Percentiles rank a stretch among this genome's conserved stretches.
Evolutionary conservation across 2,113 vertebrate genomes (phyloP).

Genomic region (Passer domesticus): DNA sequence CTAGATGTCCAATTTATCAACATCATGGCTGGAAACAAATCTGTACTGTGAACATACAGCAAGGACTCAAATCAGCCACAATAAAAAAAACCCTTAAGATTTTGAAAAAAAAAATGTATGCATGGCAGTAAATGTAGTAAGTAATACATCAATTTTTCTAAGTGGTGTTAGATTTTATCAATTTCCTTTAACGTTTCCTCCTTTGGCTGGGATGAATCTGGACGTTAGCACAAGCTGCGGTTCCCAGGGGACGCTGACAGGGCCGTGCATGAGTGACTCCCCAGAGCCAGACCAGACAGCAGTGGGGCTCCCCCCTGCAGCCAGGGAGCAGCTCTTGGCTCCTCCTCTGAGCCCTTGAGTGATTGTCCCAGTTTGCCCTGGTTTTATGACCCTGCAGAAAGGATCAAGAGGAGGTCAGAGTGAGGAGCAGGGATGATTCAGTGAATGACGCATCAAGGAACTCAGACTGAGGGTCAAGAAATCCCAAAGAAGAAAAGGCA

Average conservation of each 20-base stretch:
- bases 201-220: background rate
- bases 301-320: background rate
- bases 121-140: background rate
- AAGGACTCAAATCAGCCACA: background rate
- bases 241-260: background rate
- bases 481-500: background rate
- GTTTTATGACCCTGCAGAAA: background rate
- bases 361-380: background rate
- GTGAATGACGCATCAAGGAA: background rate
- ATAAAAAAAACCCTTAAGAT: background rate
- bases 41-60: background rate
- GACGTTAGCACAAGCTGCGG: background rate
- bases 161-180: background rate
- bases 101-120: background rate
- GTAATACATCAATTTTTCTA: background rate
- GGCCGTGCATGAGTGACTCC: fast-evolving
- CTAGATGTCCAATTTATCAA: background rate
- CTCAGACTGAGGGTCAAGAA: background rate
- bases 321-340: background rate
- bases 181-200: background rate
- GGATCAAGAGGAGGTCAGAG: background rate
- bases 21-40: background rate
- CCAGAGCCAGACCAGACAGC: background rate
- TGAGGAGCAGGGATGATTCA: background rate
- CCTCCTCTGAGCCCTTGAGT: background rate